These are phyloP conservation scores for Encarsia formosa DNA, from an alignment of 2,888 invertebrate genomes.

Conservation along the genomic window DNA sequence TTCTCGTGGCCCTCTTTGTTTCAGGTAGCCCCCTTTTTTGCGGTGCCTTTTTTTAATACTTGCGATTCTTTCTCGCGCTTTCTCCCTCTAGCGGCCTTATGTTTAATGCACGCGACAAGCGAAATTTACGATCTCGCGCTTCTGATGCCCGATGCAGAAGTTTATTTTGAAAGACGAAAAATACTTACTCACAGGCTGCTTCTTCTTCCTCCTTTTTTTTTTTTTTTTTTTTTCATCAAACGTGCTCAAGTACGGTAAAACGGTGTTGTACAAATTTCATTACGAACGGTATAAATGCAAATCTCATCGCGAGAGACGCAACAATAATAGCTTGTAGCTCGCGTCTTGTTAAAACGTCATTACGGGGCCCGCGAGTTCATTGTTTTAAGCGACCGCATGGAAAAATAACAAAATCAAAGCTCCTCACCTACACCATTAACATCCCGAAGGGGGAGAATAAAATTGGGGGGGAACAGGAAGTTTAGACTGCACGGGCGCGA, in stretches of 20 bases:
- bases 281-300: too few species aligned
- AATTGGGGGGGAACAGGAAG: neutral
- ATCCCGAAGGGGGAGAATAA: neutral
- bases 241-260: neutral
- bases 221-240: neutral
- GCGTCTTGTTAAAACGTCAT: too few species aligned
- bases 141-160: constrained; percentile 10
- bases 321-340: too few species aligned
- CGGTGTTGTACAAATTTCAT: too few species aligned
- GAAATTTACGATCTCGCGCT: constrained; percentile 34
- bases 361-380: too few species aligned
- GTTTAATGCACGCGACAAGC: constrained; percentile 29
- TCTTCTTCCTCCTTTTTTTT: neutral
- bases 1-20: neutral
- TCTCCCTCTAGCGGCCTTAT: constrained; percentile 13
- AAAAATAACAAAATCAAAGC: neutral
- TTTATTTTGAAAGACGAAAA: constrained; percentile 7
- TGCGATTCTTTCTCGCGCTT: constrained; percentile 5
- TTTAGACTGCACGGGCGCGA: neutral
- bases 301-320: too few species aligned
- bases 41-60: neutral
- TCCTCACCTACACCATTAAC: neutral
- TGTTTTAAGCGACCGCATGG: too few species aligned
- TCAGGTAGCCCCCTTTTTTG: neutral
- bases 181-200: too few species aligned